Evolutionary conservation across 2,113 vertebrate species (phyloP), one percentile per base, ranked within the genome.

Genomic region (Hypomesus transpacificus): DNA sequence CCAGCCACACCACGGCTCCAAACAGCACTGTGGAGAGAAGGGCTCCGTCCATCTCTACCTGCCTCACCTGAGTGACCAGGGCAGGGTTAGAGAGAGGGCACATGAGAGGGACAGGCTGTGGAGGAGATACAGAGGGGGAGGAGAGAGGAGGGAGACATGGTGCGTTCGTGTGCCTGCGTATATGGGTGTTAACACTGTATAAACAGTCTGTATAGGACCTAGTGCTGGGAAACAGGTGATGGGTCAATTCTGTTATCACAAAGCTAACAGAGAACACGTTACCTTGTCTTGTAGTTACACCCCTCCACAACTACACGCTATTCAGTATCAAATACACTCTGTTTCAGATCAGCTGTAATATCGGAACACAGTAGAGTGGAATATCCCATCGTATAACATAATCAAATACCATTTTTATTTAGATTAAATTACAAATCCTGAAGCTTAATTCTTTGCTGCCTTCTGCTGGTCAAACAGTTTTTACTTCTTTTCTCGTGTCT

Each of bases 1-100:
- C 66, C 18, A 82, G 63, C 76, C 80, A 82, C 34, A 82, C 76
- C 26, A 82, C 57, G 0, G 58, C 34, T 11, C 74, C 75, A 65
- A 82, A 82, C 21, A 79, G 22, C 18, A 54, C 64, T 24, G 71
- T 74, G 24, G 60, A 74, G 64, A 79, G 46, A 20, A 74, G 53
- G 63, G 68, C 71, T 8, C 63, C 52, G 34, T 82, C 76, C 76
- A 82, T 82, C 52, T 63, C 51, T 14, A 46, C 51, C 46, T 54
- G 22, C 3, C 24, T 28, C 31, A 17, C 17, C 18, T 3, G 53
- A 17, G 16, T 67, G 46, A 20, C 9, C 39, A 46, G 9, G 46
- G n/a, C 34, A 67, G 28, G 22, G 14, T 13, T 26, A 18, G n/a
- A 20, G 8, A 51, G 14, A 51, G 5, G 26, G 8, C 13, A 50